Evolutionary conservation across 92 coral and sea anemone species (phyloP).

Genomic region (Metridium senile): DNA sequence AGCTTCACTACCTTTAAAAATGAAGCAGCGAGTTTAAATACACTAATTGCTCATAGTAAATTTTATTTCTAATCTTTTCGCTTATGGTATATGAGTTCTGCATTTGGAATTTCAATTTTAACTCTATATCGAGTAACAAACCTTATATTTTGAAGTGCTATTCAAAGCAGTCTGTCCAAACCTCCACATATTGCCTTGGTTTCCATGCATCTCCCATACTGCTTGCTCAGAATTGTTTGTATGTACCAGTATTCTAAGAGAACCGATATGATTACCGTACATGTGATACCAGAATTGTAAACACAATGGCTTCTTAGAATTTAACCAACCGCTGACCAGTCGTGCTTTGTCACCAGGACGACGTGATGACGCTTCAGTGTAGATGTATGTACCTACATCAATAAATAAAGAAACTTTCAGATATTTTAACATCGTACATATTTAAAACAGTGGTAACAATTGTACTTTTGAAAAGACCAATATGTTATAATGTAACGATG

Average conservation of each 20-base stretch:
- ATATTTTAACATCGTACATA: background rate
- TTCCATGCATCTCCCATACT: constrained; percentile 33
- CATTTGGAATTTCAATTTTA: no score
- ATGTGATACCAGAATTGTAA: constrained; percentile 75
- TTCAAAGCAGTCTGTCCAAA: constrained; percentile 36
- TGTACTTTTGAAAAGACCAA: no score
- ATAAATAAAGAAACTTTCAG: background rate
- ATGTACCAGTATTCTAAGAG: constrained; percentile 29
- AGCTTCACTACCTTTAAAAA: no score
- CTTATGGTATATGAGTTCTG: no score
- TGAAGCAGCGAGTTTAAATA: no score
- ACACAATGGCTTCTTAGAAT: constrained; percentile 34
- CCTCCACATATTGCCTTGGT: constrained; percentile 27
- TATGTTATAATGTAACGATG: no score
- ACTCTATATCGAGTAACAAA: no score
- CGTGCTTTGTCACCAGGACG: constrained; percentile 47
- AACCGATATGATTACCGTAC: constrained; percentile 53
- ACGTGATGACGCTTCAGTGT: constrained; percentile 53
- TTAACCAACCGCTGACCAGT: constrained; percentile 50
- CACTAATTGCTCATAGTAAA: no score
- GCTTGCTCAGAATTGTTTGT: constrained; percentile 18
- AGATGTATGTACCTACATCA: constrained; percentile 39
- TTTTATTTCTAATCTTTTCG: no score
- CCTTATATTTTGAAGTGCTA: constrained; percentile 1
- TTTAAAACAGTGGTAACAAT: no score